A percentile compares a stretch with the other conserved stretches of the same genome.
phyloP scores from a whole-genome alignment of 2,888 invertebrate genomes.

The Agrotis clavis region DNA sequence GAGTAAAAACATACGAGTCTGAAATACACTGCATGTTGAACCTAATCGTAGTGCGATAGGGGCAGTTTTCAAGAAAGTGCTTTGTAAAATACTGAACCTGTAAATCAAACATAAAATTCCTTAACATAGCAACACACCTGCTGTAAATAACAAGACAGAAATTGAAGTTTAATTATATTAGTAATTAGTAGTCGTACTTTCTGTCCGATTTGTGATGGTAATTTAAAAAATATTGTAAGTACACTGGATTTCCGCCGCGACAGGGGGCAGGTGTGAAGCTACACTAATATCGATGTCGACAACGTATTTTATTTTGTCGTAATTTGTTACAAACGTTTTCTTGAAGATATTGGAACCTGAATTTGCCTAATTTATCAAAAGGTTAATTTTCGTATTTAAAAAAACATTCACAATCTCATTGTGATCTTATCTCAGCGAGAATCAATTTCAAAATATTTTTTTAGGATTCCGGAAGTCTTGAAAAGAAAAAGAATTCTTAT shows the following conservation, averaged over 20 bases:
- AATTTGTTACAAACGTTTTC: neutral
- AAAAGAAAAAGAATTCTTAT: no score
- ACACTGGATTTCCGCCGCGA: no score
- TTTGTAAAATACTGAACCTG: neutral
- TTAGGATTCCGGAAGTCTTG: no score
- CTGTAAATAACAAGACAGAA: neutral
- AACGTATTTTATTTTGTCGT: no score
- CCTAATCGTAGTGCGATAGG: no score
- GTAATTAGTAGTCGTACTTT: conserved; percentile 11
- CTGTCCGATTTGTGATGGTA: neutral
- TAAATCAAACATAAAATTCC: neutral
- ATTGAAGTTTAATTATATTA: conserved; percentile 1
- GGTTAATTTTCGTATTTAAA: neutral
- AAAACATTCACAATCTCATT: neutral
- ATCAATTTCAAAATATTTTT: neutral
- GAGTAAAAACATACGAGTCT: no score
- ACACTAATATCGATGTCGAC: neutral
- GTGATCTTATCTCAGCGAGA: neutral
- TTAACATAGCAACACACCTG: conserved; percentile 3
- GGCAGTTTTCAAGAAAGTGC: no score
- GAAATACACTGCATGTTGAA: no score
- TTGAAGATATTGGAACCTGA: neutral
- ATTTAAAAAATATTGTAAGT: conserved; percentile 11
- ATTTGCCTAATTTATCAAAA: neutral
- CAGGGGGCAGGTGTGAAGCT: neutral